Percentiles rank a stretch among this genome's conserved stretches.
phyloP scores from a whole-genome alignment of 2,113 vertebrate genomes.

The Catharus minimus region DNA sequence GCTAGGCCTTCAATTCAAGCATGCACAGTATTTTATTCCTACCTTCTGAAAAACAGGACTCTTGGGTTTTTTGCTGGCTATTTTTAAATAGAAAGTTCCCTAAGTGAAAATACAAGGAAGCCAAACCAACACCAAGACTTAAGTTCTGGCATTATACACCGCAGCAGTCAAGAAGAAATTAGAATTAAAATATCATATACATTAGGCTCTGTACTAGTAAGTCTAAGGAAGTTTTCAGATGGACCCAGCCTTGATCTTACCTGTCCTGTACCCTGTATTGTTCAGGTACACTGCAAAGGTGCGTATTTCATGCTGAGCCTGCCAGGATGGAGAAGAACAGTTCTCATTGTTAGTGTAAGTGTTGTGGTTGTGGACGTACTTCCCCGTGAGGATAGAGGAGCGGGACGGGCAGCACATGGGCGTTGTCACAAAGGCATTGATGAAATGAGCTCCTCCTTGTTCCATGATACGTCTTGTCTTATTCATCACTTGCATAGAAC shows the following conservation, averaged over 20 bases:
- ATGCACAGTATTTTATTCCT: not conserved
- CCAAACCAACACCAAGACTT: not conserved
- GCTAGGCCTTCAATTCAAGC: not conserved
- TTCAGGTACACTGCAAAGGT: constrained; percentile 96
- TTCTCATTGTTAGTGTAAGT: constrained; percentile 99
- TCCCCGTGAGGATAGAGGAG: constrained; percentile 94
- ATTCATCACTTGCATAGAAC: constrained; percentile 99
- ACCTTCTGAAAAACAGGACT: not conserved
- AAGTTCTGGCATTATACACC: not conserved
- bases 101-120: not conserved
- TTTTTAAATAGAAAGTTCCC: not conserved
- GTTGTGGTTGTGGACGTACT: constrained; percentile 98
- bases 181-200: not conserved
- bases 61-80: not conserved
- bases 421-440: constrained; percentile 95
- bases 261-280: constrained; percentile 93
- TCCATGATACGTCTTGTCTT: constrained; percentile 94
- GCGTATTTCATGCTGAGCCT: constrained; percentile 90
- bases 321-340: constrained; percentile 97
- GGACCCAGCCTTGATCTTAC: constrained; percentile 66
- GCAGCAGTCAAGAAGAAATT: not conserved
- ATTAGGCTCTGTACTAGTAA: not conserved
- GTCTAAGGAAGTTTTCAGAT: not conserved
- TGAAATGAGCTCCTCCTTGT: constrained; percentile 91
- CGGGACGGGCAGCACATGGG: constrained; percentile 98